phyloP scores from a whole-genome alignment of 2,888 invertebrate species.

The Orthosia gothica region DNA sequence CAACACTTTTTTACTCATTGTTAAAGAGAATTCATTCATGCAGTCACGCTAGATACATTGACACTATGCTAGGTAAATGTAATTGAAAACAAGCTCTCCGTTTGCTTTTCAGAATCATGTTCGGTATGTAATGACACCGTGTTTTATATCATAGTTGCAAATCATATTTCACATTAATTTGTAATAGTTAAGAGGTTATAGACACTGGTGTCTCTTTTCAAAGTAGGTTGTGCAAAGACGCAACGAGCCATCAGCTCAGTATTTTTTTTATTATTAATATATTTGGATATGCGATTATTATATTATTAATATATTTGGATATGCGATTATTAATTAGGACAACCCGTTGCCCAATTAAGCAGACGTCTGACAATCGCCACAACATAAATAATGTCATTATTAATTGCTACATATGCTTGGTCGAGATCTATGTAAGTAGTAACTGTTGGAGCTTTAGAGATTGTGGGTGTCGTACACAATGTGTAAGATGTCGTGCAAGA shows the following conservation, averaged over 20 bases:
- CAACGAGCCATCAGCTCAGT: neutral
- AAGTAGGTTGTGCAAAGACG: neutral
- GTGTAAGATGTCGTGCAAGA: too few species aligned
- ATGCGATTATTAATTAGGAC: neutral
- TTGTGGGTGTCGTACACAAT: neutral
- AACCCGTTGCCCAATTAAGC: neutral
- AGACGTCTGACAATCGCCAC: neutral
- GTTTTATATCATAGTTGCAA: slow-evolving; percentile 18
- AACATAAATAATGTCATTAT: neutral
- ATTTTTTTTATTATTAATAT: neutral
- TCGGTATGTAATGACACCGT: slow-evolving; percentile 26
- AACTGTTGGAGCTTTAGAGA: neutral
- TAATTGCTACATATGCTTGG: neutral
- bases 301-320: neutral
- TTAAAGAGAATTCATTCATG: slow-evolving; percentile 75
- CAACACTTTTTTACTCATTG: slow-evolving; percentile 74
- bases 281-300: neutral
- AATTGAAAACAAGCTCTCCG: slow-evolving; percentile 37
- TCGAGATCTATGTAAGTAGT: neutral
- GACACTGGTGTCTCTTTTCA: neutral
- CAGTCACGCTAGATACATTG: slow-evolving; percentile 65
- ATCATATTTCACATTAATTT: slow-evolving; percentile 30
- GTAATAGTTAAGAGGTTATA: slow-evolving; percentile 18
- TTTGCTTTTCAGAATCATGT: slow-evolving; percentile 42
- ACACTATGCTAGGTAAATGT: slow-evolving; percentile 61